These are phyloP conservation scores for Lepidocyrtoides sp. DNA, from an alignment of 2,888 invertebrate genomes.

Conservation along the genomic window DNA sequence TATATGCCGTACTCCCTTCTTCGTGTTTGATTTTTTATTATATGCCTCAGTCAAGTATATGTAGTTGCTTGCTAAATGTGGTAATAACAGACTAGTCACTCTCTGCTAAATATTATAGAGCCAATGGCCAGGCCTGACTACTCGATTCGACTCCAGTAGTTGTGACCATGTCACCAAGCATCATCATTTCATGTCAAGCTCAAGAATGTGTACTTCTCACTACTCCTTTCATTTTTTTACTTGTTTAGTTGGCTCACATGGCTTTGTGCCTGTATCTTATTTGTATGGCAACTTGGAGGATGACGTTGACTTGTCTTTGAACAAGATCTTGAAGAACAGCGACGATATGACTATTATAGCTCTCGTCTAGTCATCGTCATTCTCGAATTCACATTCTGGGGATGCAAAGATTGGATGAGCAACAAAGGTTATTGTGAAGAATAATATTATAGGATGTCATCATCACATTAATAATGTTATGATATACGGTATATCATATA, in stretches of 20 bases:
- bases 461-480: no score
- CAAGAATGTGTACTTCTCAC: neutral
- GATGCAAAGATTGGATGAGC: neutral
- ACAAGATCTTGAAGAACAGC: neutral
- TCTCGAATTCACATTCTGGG: neutral
- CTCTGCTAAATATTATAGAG: neutral
- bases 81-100: neutral
- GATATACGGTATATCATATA: no score
- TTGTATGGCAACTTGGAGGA: neutral
- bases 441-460: neutral
- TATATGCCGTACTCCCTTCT: neutral
- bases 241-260: neutral
- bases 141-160: slow-evolving; percentile 11
- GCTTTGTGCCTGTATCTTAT: neutral
- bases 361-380: neutral
- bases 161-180: neutral
- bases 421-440: slow-evolving; percentile 3
- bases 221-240: no score
- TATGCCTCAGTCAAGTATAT: neutral
- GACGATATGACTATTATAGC: neutral
- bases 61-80: neutral
- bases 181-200: neutral
- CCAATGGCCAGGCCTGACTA: neutral
- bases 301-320: neutral
- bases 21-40: neutral